These are phyloP conservation scores for Drymodes brunneopygia DNA, from an alignment of 2,113 vertebrate genomes.

Conservation along the genomic window DNA sequence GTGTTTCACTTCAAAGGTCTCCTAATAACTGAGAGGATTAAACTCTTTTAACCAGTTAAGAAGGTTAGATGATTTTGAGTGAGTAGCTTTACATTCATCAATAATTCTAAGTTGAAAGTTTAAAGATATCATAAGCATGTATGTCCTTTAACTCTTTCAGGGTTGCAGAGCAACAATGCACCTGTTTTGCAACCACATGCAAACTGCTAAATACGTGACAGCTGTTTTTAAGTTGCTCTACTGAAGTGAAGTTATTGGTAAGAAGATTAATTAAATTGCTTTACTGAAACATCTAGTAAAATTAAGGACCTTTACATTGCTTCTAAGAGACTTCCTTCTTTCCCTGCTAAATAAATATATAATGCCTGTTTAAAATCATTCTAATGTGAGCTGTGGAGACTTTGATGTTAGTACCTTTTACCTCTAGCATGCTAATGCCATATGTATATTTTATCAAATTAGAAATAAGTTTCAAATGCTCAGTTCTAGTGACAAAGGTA, in stretches of 20 bases:
- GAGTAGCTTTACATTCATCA: conserved; percentile 64
- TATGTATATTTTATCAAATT: conserved; percentile 56
- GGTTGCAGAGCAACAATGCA: neutral
- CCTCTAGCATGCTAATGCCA: neutral
- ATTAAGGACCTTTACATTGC: neutral
- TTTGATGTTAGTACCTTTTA: conserved; percentile 40
- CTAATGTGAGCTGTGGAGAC: neutral
- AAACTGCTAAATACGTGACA: neutral
- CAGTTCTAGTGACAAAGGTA: conserved; percentile 17
- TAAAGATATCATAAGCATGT: neutral
- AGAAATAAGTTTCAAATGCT: conserved; percentile 44
- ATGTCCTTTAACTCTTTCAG: conserved; percentile 51
- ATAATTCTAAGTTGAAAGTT: conserved; percentile 67
- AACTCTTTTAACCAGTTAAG: conserved; percentile 85
- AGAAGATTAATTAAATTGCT: conserved; percentile 30
- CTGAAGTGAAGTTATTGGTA: neutral
- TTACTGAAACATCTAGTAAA: neutral
- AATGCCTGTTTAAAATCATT: conserved; percentile 27
- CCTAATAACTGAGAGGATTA: conserved; percentile 86
- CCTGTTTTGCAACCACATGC: neutral
- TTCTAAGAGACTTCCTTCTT: neutral
- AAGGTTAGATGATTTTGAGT: conserved; percentile 71
- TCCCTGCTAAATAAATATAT: conserved; percentile 29
- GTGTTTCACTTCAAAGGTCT: conserved; percentile 89
- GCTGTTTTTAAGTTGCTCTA: neutral